These are phyloP conservation scores for Brachionus rotundiformis DNA, from an alignment of 1,140 invertebrate genomes.

Conservation along the genomic window DNA sequence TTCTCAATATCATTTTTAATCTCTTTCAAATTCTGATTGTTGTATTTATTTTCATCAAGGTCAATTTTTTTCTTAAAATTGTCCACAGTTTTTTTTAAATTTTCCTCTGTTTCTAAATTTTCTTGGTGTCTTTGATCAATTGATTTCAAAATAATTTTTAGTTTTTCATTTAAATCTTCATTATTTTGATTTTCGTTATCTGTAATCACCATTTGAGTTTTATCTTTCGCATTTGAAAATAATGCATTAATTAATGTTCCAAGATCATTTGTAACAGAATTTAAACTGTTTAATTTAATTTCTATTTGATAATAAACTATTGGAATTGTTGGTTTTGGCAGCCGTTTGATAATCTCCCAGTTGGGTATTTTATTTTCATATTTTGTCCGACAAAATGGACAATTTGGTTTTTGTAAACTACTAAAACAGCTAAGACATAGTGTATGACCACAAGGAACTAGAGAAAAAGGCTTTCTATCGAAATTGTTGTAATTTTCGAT, in stretches of 20 bases:
- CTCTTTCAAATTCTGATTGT: conserved; percentile 41
- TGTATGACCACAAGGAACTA: conserved; percentile 43
- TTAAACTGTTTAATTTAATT: conserved; percentile 31
- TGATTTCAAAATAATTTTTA: neutral
- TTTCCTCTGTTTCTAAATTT: neutral
- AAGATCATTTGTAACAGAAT: neutral
- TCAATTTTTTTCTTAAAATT: conserved; percentile 26
- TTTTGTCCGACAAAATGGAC: conserved; percentile 25
- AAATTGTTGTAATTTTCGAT: conserved; percentile 26
- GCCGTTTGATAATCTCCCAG: conserved; percentile 39
- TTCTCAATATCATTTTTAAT: conserved; percentile 37
- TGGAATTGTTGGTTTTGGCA: conserved; percentile 42
- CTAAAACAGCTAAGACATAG: conserved; percentile 30
- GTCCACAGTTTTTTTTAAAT: neutral
- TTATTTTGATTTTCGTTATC: neutral
- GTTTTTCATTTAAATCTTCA: conserved; percentile 5
- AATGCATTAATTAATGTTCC: neutral
- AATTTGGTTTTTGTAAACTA: conserved; percentile 33
- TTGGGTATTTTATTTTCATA: conserved; percentile 34
- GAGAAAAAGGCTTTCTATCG: conserved; percentile 21
- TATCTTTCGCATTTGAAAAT: neutral
- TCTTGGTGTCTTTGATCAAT: conserved; percentile 19
- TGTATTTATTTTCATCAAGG: conserved; percentile 39
- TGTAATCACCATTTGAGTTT: neutral
- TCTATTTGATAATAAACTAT: conserved; percentile 42